Evolutionary conservation across 1,140 invertebrate species (phyloP), one percentile per base, ranked within the genome.

Genomic region (Macrocentrus cingulum): DNA sequence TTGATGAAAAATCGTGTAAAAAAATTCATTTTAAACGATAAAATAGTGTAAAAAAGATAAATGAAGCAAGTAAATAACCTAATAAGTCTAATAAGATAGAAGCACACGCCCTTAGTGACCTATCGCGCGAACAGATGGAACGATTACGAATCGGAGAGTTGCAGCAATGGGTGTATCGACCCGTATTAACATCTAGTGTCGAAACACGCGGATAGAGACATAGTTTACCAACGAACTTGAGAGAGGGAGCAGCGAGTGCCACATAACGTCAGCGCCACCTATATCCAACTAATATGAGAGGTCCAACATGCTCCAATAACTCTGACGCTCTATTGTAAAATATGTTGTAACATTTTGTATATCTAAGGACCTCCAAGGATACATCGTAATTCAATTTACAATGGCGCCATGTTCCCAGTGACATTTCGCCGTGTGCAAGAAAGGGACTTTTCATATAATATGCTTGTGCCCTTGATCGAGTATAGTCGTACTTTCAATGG

Each of bases 291-390:
- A 29, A 9, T 29, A 9, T 29, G 4, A 29, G 25, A 9, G 25
- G 25, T 42, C 41, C 34, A 60, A 55, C 64, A 63, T 70, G 68
- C 66, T 67, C 68, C 61, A 70, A 70, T 67, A 68, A 70, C 67
- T 68, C 64, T 64, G 66, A 68, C 64, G 61, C 59, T 49, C 58
- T 20, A 66, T 67, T 70, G 66, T 68, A n/a, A 42, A 51, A 57
- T 16, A 22, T 61, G 49, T 60, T 52, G 59, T 61, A 65, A 66
- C 59, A 36, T 39, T n/a, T 34, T n/a, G 19, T 65, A 61, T 60
- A 62, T 59, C 16, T n/a, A n/a, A 5, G 8, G 8, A 5, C 36
- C 36, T 39, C 15, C 36, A 39, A 5, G 18, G n/a, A 42, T 8
- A 16, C 15, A 42, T 42, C 41, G 15, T 42, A 18, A 46, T 9